Conservation (phyloP, 2,797 vertebrate genomes). For the Microctenopoma stevenorrisi region DNA sequence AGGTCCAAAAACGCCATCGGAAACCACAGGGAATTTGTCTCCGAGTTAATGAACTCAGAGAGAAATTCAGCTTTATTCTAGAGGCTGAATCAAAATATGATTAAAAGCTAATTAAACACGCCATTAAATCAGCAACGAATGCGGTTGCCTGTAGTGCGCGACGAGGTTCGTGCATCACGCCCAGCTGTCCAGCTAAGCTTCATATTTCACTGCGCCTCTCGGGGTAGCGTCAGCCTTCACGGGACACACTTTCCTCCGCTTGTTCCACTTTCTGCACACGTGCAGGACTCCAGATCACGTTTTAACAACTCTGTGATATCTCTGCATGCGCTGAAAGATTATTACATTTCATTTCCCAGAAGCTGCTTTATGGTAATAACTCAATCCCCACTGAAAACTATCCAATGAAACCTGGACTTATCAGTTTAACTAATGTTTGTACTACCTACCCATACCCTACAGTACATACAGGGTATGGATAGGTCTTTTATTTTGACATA, state of each 20-base stretch:
- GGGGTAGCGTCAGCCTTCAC: constrained; percentile 16
- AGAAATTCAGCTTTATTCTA: constrained; percentile 48
- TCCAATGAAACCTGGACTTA: constrained; percentile 29
- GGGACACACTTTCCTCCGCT: constrained; percentile 4
- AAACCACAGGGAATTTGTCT: constrained; percentile 42
- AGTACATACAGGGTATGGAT: too few species aligned
- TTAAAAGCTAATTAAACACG: constrained; percentile 74
- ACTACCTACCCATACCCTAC: too few species aligned
- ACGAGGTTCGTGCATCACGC: constrained; percentile 66
- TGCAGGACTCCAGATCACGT: constrained; percentile 15
- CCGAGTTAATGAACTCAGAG: constrained; percentile 42
- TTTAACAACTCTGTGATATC: constrained; percentile 30
- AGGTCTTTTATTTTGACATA: too few species aligned
- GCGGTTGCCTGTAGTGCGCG: constrained; percentile 45
- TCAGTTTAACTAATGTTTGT: constrained; percentile 5
- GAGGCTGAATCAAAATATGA: constrained; percentile 62
- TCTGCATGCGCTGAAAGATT: constrained; percentile 6
- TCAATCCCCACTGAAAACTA: background rate
- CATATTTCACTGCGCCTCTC: constrained; percentile 52
- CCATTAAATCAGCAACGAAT: constrained; percentile 68
- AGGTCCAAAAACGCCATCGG: constrained; percentile 17
- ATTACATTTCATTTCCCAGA: constrained; percentile 8
- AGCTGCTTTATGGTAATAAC: constrained; percentile 19
- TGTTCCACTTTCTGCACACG: constrained; percentile 13
- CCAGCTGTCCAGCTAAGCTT: constrained; percentile 43